Base-by-base conservation (phyloP, 2,797 vertebrate genomes). In the Myotis planiceps region DNA sequence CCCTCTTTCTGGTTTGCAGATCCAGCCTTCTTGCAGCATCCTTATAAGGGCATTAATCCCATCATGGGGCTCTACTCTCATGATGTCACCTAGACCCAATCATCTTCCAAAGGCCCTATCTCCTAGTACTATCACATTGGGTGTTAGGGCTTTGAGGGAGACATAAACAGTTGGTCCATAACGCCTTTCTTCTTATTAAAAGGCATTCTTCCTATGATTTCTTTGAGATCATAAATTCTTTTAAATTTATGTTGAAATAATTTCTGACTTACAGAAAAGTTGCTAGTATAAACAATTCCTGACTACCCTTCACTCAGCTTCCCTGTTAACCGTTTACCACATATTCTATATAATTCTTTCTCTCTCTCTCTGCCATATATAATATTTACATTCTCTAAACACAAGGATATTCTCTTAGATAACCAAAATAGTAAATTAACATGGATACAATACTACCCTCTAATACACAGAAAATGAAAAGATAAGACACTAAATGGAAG, bases 201-300 rank as follows among this genome's bases (percentile, higher is more conserved):
- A 58, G 27, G 6, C 1, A 58, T 86, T 86, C 37, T 88, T 76
- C 25, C 51, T 47, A n/a, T 84, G 37, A 60, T 72, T 75, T 58
- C 4, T 88, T 84, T 76, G 29, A 78, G 74, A 55, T 72, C 1
- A 32, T 74, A 80, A 21, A 75, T 79, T 87, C 42, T 82, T 58
- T 82, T 49, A 88, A 74, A n/a, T 80, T 74, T 79, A 29, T 94
- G 51, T 81, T 92, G 66, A 90, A 84, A 90, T 88, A 63, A 72
- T 49, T 95, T 86, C 45, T 47, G 16, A 81, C 9, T 81, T 60
- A 69, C 15, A 42, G 10, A 89, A 87, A 94, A 71, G 34, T 92
- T 89, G 47, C 53, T 85, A 68, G 16, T 84, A 27, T 63, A 85
- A 95, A 78, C 32, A 88, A 90, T 92, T 97, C 16, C 19, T 45